Conservation (phyloP, 2,113 vertebrate species). For the Caretta caretta region DNA sequence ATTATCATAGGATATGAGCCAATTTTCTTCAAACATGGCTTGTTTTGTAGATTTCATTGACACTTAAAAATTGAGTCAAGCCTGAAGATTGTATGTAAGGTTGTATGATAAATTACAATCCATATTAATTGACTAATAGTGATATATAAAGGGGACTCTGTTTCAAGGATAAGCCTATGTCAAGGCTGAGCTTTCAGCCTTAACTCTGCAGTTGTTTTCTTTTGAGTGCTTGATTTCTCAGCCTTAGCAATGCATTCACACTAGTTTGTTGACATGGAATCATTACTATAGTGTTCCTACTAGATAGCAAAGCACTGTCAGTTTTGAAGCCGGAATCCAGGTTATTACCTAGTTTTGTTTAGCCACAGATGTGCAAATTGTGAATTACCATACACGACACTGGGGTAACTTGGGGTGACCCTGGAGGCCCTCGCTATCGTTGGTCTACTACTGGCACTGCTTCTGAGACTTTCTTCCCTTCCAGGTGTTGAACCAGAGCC, state of each 20-base stretch:
- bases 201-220: background rate
- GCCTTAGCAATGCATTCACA: background rate
- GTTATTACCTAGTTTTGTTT: background rate
- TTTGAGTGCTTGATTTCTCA: background rate
- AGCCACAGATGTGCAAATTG: background rate
- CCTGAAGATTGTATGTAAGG: background rate
- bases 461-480: slow-evolving; percentile 36
- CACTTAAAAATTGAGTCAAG: background rate
- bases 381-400: background rate
- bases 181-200: background rate
- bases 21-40: background rate
- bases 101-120: background rate
- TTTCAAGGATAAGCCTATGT: background rate
- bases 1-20: background rate
- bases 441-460: background rate
- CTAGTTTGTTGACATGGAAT: background rate
- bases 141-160: background rate
- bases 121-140: background rate
- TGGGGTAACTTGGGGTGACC: background rate
- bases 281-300: background rate
- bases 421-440: background rate
- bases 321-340: background rate
- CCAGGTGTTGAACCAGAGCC: slow-evolving; percentile 95
- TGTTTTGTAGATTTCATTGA: background rate
- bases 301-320: background rate